A percentile compares a stretch with the other conserved stretches of the same genome.
Conservation (phyloP, 1,140 invertebrate species). For the Leptopilina clavipes region DNA sequence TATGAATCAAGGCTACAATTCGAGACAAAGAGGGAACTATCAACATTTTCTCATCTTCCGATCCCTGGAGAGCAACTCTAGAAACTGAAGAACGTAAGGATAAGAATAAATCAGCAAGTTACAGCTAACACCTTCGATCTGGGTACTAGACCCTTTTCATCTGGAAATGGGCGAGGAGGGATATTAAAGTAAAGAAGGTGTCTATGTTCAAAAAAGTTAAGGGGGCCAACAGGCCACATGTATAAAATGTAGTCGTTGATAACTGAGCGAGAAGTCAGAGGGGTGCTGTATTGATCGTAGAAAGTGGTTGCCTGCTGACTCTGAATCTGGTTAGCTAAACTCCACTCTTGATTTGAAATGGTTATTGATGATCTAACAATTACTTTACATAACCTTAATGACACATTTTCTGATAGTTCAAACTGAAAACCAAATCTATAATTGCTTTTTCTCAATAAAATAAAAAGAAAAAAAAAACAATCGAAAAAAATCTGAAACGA, state of each 20-base stretch:
- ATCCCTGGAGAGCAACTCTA: not conserved
- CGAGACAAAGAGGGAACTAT: not conserved
- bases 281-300: constrained; percentile 67
- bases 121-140: constrained; percentile 35
- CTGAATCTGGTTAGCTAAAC: constrained; percentile 11
- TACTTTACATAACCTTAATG: not conserved
- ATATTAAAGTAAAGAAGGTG: not conserved
- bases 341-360: not conserved
- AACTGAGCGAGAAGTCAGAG: constrained; percentile 52
- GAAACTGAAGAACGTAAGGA: not conserved
- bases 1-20: constrained; percentile 2
- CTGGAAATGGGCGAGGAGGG: not conserved
- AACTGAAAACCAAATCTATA: too few species aligned
- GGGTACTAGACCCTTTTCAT: constrained; percentile 23
- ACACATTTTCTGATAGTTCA: not conserved
- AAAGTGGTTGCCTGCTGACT: constrained; percentile 51
- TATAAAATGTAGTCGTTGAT: constrained; percentile 54
- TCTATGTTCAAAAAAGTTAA: constrained; percentile 30
- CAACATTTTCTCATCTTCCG: not conserved
- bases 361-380: not conserved
- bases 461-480: too few species aligned
- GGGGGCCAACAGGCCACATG: constrained; percentile 26
- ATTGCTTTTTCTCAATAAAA: too few species aligned
- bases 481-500: too few species aligned
- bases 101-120: constrained; percentile 20